phyloP scores from a whole-genome alignment of 2,888 invertebrate species.

The Rhagium mordax region DNA sequence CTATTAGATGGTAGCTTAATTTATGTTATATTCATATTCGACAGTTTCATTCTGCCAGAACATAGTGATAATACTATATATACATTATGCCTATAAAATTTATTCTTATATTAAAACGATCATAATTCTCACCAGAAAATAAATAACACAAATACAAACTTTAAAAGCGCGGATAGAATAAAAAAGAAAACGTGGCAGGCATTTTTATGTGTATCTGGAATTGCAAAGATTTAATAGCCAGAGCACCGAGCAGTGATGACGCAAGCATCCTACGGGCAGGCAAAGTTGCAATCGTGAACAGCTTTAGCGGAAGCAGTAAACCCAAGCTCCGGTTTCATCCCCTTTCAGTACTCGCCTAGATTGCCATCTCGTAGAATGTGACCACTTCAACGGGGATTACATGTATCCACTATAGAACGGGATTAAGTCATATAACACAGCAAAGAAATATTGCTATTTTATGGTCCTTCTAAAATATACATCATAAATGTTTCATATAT shows the following conservation, averaged over 20 bases:
- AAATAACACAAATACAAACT: neutral
- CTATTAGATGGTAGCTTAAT: too few species aligned
- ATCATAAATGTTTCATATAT: slow-evolving; percentile 42
- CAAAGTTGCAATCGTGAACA: slow-evolving; percentile 61
- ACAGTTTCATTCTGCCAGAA: too few species aligned
- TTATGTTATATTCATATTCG: too few species aligned
- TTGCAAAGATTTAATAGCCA: slow-evolving; percentile 35
- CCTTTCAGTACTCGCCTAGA: slow-evolving; percentile 48
- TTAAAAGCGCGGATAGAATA: neutral
- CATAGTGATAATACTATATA: too few species aligned
- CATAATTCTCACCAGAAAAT: too few species aligned
- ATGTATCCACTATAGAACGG: slow-evolving; percentile 28
- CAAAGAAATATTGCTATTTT: slow-evolving; percentile 47
- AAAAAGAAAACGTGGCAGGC: neutral
- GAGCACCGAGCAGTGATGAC: slow-evolving; percentile 35
- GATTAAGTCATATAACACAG: slow-evolving; percentile 51
- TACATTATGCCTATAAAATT: too few species aligned
- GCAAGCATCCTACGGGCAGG: slow-evolving; percentile 33
- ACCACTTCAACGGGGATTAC: slow-evolving; percentile 46
- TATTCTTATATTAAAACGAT: too few species aligned
- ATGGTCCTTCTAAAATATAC: slow-evolving; percentile 41
- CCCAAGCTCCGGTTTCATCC: slow-evolving; percentile 58
- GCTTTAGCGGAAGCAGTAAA: slow-evolving; percentile 63
- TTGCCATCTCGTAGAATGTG: slow-evolving; percentile 56
- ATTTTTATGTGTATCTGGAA: slow-evolving; percentile 32